Evolutionary conservation across 2,113 vertebrate genomes (phyloP).

Genomic region (Pongo abelii): DNA sequence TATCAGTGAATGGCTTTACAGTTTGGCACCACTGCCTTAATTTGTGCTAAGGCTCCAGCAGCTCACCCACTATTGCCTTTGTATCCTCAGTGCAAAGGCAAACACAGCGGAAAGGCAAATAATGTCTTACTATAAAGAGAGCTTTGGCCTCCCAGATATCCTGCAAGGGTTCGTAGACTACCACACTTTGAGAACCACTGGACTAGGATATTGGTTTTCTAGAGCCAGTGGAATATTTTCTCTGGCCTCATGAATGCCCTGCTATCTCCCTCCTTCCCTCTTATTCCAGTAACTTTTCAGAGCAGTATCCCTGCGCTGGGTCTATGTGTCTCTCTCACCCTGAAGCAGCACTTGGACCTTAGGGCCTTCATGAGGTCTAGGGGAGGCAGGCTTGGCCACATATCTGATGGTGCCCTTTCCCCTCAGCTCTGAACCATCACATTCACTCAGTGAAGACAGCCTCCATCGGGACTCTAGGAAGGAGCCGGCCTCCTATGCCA

Average conservation of each 20-base stretch:
- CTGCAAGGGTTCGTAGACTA: neutral
- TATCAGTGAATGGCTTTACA: neutral
- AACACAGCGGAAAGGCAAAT: neutral
- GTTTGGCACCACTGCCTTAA: neutral
- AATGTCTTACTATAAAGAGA: neutral
- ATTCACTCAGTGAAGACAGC: constrained; percentile 96
- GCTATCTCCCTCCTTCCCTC: neutral
- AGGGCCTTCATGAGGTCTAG: neutral
- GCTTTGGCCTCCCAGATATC: neutral
- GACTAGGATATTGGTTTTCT: neutral
- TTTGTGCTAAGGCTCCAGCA: neutral
- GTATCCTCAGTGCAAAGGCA: neutral
- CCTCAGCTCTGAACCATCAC: constrained; percentile 87
- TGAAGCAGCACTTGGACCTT: neutral
- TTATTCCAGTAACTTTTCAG: neutral
- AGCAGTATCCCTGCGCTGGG: neutral
- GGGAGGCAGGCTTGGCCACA: neutral
- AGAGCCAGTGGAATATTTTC: neutral
- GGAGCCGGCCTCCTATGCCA: constrained; percentile 93
- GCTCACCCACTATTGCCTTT: neutral
- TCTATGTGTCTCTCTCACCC: neutral
- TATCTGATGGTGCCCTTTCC: neutral
- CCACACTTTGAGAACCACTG: neutral
- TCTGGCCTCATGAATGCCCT: neutral
- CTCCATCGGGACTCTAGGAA: constrained; percentile 94